A percentile compares a stretch with the other conserved stretches of the same genome.
Evolutionary conservation across 2,888 invertebrate genomes (phyloP).

Genomic region (Callyntrura guangdongensis): DNA sequence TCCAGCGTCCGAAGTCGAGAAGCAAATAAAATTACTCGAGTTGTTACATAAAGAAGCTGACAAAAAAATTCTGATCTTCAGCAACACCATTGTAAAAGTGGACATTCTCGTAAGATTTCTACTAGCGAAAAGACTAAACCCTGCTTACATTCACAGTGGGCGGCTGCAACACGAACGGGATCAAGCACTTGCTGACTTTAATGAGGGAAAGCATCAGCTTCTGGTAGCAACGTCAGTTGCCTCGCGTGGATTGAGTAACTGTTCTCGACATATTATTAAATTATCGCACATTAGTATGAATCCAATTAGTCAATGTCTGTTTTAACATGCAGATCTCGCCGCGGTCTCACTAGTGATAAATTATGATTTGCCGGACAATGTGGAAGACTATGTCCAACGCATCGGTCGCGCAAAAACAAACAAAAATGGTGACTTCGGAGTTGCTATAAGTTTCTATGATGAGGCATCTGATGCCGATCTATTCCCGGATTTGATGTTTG

Average conservation of each 20-base stretch:
- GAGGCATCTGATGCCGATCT: not conserved
- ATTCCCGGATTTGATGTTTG: constrained; percentile 4
- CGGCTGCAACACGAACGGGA: constrained; percentile 1
- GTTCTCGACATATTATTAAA: too few species aligned
- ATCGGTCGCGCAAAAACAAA: constrained; percentile 47
- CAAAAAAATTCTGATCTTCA: constrained; percentile 48
- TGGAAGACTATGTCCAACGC: constrained; percentile 56
- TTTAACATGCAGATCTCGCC: constrained; percentile 47
- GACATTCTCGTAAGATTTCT: not conserved
- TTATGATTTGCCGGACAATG: constrained; percentile 53
- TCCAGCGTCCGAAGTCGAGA: constrained; percentile 24
- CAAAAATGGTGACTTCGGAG: not conserved
- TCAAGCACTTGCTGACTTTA: constrained; percentile 19
- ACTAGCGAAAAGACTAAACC: not conserved
- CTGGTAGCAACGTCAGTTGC: constrained; percentile 60
- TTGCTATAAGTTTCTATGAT: constrained; percentile 57
- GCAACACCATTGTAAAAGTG: constrained; percentile 56
- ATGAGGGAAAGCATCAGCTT: not conserved
- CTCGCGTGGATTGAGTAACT: constrained; percentile 56
- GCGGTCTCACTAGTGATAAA: constrained; percentile 23
- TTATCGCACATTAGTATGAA: too few species aligned
- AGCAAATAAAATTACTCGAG: not conserved
- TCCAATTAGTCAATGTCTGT: too few species aligned
- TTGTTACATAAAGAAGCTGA: not conserved
- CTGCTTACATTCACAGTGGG: constrained; percentile 33